Conservation (phyloP, 2,888 invertebrate genomes). For the Silvanus unidentatus region DNA sequence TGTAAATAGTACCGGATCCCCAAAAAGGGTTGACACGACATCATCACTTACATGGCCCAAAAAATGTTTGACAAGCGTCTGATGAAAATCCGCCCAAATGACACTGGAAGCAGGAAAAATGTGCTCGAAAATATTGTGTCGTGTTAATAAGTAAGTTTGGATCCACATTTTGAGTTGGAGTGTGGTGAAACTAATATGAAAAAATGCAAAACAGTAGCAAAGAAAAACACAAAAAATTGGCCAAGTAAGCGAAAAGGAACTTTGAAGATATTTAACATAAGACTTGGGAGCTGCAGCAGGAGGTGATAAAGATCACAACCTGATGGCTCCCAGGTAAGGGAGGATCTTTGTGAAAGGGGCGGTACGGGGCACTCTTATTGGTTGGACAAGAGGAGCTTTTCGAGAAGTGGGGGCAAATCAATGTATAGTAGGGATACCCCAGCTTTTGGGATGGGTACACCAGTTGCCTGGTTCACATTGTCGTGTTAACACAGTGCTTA, state of each 20-base stretch:
- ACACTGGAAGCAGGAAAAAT: too few species aligned
- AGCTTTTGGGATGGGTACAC: conserved; percentile 27
- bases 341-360: conserved; percentile 31
- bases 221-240: conserved; percentile 4
- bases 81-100: too few species aligned
- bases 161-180: conserved; percentile 18
- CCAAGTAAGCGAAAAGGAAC: conserved; percentile 5
- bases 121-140: too few species aligned
- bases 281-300: conserved; percentile 23
- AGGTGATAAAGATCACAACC: conserved; percentile 44
- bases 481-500: conserved; percentile 18
- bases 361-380: conserved; percentile 31
- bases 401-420: conserved; percentile 35
- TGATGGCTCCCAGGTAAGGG: conserved; percentile 47
- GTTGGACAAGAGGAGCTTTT: conserved; percentile 18
- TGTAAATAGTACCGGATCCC: conserved; percentile 10
- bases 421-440: conserved; percentile 37
- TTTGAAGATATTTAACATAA: conserved; percentile 21
- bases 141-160: conserved; percentile 6
- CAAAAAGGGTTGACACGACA: too few species aligned
- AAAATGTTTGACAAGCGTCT: too few species aligned
- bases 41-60: too few species aligned
- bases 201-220: conserved; percentile 20
- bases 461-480: conserved; percentile 31
- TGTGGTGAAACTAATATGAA: conserved; percentile 27